A percentile compares a stretch with the other conserved stretches of the same genome.
These are phyloP conservation scores for Sinohyriopsis cumingii DNA, from an alignment of 2,888 invertebrate genomes.

Conservation along the genomic window DNA sequence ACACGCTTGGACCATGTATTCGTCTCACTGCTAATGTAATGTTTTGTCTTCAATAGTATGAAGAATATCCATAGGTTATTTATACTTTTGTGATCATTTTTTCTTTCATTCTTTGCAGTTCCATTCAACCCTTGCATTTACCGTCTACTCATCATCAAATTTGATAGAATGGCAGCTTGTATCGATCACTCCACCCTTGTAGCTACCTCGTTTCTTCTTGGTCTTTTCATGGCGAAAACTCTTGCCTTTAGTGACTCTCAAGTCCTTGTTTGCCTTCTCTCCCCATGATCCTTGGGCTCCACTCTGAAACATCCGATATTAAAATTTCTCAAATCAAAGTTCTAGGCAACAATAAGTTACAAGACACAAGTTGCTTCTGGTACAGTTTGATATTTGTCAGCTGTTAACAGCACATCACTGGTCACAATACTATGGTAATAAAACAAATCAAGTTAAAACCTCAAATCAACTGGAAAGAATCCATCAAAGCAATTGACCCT, in stretches of 20 bases:
- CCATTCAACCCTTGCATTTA: not conserved
- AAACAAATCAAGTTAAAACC: no score
- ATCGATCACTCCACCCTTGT: constrained; percentile 94
- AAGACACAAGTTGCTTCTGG: no score
- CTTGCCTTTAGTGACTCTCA: constrained; percentile 94
- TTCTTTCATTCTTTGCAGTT: not conserved
- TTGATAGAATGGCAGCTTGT: constrained; percentile 91
- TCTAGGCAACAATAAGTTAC: not conserved
- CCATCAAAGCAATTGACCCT: no score
- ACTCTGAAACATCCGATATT: constrained; percentile 77
- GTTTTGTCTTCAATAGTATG: no score
- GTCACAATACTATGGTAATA: no score
- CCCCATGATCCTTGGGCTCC: constrained; percentile 96
- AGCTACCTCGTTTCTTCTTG: constrained; percentile 98
- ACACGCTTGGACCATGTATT: no score
- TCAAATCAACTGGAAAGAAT: no score
- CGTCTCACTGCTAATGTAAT: no score
- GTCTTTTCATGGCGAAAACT: constrained; percentile 98
- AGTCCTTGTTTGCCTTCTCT: constrained; percentile 88
- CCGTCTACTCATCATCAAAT: constrained; percentile 78
- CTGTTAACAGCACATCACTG: no score
- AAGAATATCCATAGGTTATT: no score
- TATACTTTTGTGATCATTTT: no score
- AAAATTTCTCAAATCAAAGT: not conserved
- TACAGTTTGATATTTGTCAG: no score